A percentile compares a stretch with the other conserved stretches of the same genome.
These are phyloP conservation scores for Drosophila anomalipes DNA, from an alignment of 2,888 invertebrate genomes.

Conservation along the genomic window DNA sequence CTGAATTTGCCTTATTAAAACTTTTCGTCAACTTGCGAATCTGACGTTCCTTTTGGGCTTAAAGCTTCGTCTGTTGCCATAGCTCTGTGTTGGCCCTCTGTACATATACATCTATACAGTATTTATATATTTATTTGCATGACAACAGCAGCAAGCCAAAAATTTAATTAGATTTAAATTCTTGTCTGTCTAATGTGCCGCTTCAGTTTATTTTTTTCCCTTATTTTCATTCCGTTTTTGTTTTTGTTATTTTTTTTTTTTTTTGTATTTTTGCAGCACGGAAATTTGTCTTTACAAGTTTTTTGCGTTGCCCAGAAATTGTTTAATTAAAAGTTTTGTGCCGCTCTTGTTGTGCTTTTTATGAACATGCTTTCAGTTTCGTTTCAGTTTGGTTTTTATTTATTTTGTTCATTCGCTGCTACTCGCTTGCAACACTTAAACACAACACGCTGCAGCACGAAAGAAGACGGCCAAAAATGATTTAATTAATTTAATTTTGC, in stretches of 20 bases:
- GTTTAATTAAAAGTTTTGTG: slow-evolving; percentile 79
- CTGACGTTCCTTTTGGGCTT: slow-evolving; percentile 62
- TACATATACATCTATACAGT: slow-evolving; percentile 21
- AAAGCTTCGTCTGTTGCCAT: slow-evolving; percentile 72
- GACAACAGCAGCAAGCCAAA: slow-evolving; percentile 69
- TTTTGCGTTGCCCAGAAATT: slow-evolving; percentile 71
- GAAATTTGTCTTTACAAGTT: slow-evolving; percentile 78
- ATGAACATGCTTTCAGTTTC: slow-evolving; percentile 52
- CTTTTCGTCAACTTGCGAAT: slow-evolving; percentile 75
- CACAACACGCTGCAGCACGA: slow-evolving; percentile 37
- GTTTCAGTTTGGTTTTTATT: slow-evolving; percentile 39
- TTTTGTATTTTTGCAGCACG: slow-evolving; percentile 36
- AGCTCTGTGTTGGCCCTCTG: slow-evolving; percentile 32
- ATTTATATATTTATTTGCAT: slow-evolving; percentile 70
- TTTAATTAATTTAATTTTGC: slow-evolving; percentile 52
- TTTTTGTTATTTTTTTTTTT: slow-evolving; percentile 6
- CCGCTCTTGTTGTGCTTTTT: slow-evolving; percentile 65
- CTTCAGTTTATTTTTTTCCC: slow-evolving; percentile 14
- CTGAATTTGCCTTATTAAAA: slow-evolving; percentile 76
- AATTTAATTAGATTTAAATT: slow-evolving; percentile 83
- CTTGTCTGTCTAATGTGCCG: slow-evolving; percentile 75
- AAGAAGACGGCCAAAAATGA: slow-evolving; percentile 45
- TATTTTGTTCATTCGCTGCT: slow-evolving; percentile 13
- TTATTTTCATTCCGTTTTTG: slow-evolving; percentile 23
- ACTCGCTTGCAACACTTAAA: slow-evolving; percentile 46